Percentiles rank a stretch among this genome's conserved stretches.
Conservation (phyloP, 2,113 vertebrate species). For the Ptilonorhynchus violaceus region DNA sequence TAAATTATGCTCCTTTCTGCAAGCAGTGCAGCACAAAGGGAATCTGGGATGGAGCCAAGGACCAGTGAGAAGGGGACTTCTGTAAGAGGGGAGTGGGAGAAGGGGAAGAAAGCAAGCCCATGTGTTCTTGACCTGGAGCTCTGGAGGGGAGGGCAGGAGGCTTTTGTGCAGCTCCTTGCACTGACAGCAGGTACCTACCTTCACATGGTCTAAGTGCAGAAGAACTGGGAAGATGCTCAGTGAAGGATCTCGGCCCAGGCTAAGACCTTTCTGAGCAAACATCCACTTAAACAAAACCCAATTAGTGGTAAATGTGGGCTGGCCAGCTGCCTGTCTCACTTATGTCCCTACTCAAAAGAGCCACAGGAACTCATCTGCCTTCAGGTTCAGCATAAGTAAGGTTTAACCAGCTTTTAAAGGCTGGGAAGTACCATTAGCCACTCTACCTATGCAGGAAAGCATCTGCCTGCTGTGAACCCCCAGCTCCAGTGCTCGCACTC, state of each 20-base stretch:
- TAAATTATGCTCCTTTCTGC: neutral
- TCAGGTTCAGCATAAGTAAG: neutral
- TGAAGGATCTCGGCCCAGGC: neutral
- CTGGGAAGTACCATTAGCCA: neutral
- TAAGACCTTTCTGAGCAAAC: neutral
- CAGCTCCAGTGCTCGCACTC: neutral
- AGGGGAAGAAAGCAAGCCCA: accelerated
- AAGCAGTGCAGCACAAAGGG: neutral
- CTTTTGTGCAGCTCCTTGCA: neutral
- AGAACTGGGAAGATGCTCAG: neutral
- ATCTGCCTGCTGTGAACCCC: neutral
- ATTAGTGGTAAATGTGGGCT: neutral
- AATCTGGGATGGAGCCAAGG: neutral
- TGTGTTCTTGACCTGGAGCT: neutral
- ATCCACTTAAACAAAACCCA: neutral
- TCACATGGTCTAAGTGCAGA: neutral
- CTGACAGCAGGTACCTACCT: neutral
- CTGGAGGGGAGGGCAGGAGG: neutral
- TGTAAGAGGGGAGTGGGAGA: accelerated
- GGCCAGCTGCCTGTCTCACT: neutral
- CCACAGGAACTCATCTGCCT: neutral
- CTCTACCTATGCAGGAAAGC: neutral
- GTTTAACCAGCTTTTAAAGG: neutral
- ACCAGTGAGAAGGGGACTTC: neutral
- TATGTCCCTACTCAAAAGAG: neutral